Evolutionary conservation across 2,888 invertebrate species (phyloP), one percentile per base, ranked within the genome.

Genomic region (Luffia ferchaultella): DNA sequence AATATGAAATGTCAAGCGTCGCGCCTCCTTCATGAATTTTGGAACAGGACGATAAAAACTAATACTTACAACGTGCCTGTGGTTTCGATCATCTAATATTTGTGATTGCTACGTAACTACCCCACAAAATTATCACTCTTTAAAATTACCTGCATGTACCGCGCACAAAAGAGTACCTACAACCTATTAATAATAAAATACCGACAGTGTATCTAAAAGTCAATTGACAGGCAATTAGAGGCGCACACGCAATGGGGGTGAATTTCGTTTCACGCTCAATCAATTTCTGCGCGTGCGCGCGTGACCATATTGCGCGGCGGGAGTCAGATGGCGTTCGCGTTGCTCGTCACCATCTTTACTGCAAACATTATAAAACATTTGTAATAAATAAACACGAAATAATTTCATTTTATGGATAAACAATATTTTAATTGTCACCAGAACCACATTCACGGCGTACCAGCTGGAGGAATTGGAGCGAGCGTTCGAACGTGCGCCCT

Each of bases 401-500:
- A 9, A 40, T 40, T 40, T 40, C 7, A 42, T 3, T n/a, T 42
- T 42, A 3, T 42, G n/a, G n/a, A 16, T n/a, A 16, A 5, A 5
- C 17, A 18, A 56, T 45, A 42, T 52, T 48, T 52, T 53, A 30
- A 59, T 69, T 70, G 56, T 62, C 77, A 73, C 2, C 85, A 97
- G 97, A 75, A 97, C 97, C 1, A 97, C 97, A 3, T 97, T 97
- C 67, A 97, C 97, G 2, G 95, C 96, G 0, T 96, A 94, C 67
- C 97, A 97, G 70, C 79, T 97, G 54, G 96, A 97, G 68, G 96
- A 97, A 65, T 73, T 97, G 63, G 97, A 97, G 69, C 85, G 95
- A 45, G 97, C 97, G 0, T 97, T 97, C 67, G 96, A 97, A 69
- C 87, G 96, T 40, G 97, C 97, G 0, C 97, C 97, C 0, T 97